Conservation (phyloP, 2,113 vertebrate species). For the Ramphastos sulfuratus region DNA sequence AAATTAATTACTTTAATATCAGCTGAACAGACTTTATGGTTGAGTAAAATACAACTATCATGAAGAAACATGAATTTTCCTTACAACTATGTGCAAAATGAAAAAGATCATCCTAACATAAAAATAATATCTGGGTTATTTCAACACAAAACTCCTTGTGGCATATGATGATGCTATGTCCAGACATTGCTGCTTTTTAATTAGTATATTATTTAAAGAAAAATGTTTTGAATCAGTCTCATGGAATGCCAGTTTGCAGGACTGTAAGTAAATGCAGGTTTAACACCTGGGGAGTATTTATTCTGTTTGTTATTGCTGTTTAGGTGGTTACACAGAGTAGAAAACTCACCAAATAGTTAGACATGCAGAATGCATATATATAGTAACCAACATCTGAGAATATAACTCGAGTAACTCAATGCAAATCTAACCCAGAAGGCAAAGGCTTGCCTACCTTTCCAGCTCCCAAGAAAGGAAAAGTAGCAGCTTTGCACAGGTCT, state of each 20-base stretch:
- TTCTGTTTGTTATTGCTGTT: neutral
- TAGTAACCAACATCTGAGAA: neutral
- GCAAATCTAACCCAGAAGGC: neutral
- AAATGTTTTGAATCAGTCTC: neutral
- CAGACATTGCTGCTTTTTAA: neutral
- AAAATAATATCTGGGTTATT: neutral
- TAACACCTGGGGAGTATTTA: neutral
- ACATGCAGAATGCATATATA: neutral
- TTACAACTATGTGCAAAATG: neutral
- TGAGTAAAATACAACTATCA: neutral
- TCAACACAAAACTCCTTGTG: neutral
- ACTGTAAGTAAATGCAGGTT: neutral
- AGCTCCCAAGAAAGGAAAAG: neutral
- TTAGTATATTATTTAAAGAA: neutral
- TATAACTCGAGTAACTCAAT: neutral
- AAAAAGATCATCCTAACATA: neutral
- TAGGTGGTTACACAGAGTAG: neutral
- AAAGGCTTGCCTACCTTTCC: neutral
- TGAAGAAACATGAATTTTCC: neutral
- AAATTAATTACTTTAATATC: neutral
- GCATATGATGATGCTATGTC: neutral
- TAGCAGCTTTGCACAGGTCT: neutral
- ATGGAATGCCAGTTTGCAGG: neutral
- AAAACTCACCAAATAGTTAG: neutral
- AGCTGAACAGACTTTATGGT: neutral